These are phyloP conservation scores for Amphilophus citrinellus DNA, from an alignment of 2,113 vertebrate species.

Conservation along the genomic window DNA sequence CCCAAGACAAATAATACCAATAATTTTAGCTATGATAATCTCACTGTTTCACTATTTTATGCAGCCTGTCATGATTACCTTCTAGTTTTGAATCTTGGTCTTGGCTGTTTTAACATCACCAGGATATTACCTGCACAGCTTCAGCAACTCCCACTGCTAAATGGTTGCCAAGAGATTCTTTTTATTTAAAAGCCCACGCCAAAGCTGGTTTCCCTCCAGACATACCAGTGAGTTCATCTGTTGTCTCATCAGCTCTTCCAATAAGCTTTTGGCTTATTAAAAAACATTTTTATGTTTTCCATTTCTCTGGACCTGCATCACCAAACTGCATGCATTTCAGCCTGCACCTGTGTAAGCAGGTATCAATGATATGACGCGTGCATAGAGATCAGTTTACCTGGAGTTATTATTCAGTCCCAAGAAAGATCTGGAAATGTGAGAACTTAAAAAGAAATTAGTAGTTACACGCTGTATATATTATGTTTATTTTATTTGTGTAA, in stretches of 20 bases:
- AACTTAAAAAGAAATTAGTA: not conserved
- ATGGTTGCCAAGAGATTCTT: not conserved
- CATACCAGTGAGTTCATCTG: not conserved
- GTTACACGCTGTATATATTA: not conserved
- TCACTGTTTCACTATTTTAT: not conserved
- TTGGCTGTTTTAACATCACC: not conserved
- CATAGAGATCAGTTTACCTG: not conserved
- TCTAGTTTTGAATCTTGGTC: not conserved
- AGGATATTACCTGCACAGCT: not conserved
- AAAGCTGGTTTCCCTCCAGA: not conserved
- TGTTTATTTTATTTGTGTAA: not conserved
- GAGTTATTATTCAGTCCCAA: not conserved
- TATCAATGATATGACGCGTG: not conserved
- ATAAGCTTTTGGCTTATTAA: not conserved
- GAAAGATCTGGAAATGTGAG: not conserved
- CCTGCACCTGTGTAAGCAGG: not conserved
- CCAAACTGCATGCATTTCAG: not conserved
- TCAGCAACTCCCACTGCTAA: not conserved
- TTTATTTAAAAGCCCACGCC: not conserved
- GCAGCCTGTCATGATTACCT: not conserved
- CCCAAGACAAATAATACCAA: not conserved
- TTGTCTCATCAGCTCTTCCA: constrained; percentile 3
- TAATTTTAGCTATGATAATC: not conserved
- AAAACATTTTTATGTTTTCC: not conserved
- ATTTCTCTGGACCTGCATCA: not conserved